Conservation (phyloP, 2,113 vertebrate species). For the Corythornis cristatus region DNA sequence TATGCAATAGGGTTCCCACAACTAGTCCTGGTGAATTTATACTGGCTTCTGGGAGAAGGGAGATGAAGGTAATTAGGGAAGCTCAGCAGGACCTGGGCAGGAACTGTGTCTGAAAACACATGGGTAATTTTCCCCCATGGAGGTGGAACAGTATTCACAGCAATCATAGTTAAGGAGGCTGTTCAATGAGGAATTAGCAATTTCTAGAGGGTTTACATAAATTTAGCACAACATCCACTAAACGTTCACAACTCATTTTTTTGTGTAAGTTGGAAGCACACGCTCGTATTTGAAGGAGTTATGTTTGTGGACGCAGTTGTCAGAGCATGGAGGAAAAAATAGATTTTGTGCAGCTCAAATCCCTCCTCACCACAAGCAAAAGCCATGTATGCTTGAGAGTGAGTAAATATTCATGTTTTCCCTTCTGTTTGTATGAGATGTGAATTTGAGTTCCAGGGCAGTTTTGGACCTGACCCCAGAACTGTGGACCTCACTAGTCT, state of each 20-base stretch:
- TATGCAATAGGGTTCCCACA: not conserved
- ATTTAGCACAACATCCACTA: not conserved
- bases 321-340: not conserved
- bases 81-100: constrained; percentile 19
- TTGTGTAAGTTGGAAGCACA: not conserved
- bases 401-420: not conserved
- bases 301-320: not conserved
- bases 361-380: not conserved
- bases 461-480: not conserved
- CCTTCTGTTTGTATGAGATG: not conserved
- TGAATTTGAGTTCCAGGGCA: not conserved
- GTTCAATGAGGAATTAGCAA: not conserved
- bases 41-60: not conserved
- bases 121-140: not conserved
- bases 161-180: not conserved
- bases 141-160: not conserved
- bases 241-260: not conserved
- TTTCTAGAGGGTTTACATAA: not conserved
- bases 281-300: not conserved
- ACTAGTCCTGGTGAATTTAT: not conserved
- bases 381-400: not conserved
- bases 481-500: rapidly evolving
- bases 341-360: not conserved
- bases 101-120: not conserved
- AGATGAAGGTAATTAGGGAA: constrained; percentile 30